Base-by-base conservation (phyloP, 2,888 invertebrate species). In the Dichetophora obliterata region DNA sequence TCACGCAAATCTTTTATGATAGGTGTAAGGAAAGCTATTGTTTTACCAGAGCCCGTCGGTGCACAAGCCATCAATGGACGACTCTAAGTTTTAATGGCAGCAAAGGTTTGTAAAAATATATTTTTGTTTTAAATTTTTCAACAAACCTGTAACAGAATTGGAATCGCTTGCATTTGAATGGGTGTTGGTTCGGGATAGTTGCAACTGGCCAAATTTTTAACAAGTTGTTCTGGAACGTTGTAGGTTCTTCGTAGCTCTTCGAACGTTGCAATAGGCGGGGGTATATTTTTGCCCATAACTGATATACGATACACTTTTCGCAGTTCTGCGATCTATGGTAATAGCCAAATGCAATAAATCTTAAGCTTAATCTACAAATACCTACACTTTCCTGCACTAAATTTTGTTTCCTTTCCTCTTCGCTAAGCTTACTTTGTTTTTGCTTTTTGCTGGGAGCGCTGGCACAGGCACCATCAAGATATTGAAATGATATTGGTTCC, bases 41-140 rank as follows among this genome's bases (percentile, higher is more conserved):
- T 99, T 90, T 99, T 99, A 9, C 99, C 99, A 0, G 98, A 98
- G 1, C 99, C 99, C 0, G 99, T 99, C 0, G 98, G 98, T 0
- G 99, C 99, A 88, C 97, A 97, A 0, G 97, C 98, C 84, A 99
- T 91, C 48, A 98, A 89, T 86, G 98, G 95, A 70, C 96, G 92
- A 59, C 93, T 92, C 92, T 95, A 27, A 1, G 3, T 43, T 27
- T 48, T 37, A 16, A 43, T n/a, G 22, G 14, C 22, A 24, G 22
- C 2, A 34, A 27, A 59, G 48, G 83, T 66, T 24, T 22, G 61
- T 34, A 69, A 71, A 71, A 52, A 69, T 31, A 5, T n/a, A n/a
- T n/a, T n/a, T 68, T 37, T 59, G 8, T 27, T 22, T 2, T 27
- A 50, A 68, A 14, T 24, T 48, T 50, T 90, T 94, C 9, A 43